Evolutionary conservation across 1,140 invertebrate genomes (phyloP), one percentile per base, ranked within the genome.

Genomic region (Cecropterus lyciades): DNA sequence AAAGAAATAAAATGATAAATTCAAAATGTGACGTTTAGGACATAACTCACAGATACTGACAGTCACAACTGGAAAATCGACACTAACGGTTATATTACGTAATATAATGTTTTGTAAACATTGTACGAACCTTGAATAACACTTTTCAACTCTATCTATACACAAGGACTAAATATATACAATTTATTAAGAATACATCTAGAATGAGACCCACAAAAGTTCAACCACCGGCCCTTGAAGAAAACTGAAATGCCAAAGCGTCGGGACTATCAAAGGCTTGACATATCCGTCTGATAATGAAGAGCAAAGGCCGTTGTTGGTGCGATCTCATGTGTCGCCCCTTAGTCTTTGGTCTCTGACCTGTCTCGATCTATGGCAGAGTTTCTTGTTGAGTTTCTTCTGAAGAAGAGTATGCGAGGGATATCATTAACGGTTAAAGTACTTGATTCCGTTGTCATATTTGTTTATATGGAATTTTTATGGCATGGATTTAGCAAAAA

Each of bases 261-360:
- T 14, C 4, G 10, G 15, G 52, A 43, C 40, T 42, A 27, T 27
- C 40, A 57, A 57, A 57, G 40, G 11, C 40, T 14, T 43, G 37
- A 45, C 16, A 49, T 17, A 43, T 56, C 11, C 40, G 55, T 14
- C 40, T 57, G 55, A 57, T 45, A 57, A 57, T 43, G 55, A 57
- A 45, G 42, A 27, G 55, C n/a, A 16, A 24, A 53, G 51, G 37
- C 37, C 43, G 10, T 15, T n/a, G 37, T 20, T 56, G 16, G 15
- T 30, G 17, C 20, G 53, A 56, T 20, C 40, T 57, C 42, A 27
- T 17, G 55, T 43, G 33, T 53, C 15, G 17, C 13, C 13, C 17
- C 55, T 45, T 57, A 55, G 42, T 57, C 40, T 57, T 45, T 46
- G 42, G 40, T 9, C 55, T 57, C 42, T 57, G 55, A 57, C 55